Conservation (phyloP, 2,888 invertebrate genomes). For the Cataglyphis livida region DNA sequence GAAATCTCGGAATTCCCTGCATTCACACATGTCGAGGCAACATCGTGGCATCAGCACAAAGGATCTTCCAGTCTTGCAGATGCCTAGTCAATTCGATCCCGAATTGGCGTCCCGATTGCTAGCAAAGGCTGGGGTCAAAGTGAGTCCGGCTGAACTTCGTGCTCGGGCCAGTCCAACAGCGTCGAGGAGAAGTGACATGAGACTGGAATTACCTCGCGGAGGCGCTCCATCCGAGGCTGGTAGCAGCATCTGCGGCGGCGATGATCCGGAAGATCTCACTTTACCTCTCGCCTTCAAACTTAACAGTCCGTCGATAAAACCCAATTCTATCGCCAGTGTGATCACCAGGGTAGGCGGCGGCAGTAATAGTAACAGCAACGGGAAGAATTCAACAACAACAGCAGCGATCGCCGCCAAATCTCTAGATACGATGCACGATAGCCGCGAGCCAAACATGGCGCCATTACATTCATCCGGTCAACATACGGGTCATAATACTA, state of each 20-base stretch:
- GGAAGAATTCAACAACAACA: conserved; percentile 82
- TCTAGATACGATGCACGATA: conserved; percentile 88
- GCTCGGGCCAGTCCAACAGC: conserved; percentile 95
- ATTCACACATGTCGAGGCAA: conserved; percentile 97
- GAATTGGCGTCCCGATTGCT: conserved; percentile 93
- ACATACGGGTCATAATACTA: conserved; percentile 76
- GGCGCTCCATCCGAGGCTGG: conserved; percentile 90
- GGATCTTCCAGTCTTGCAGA: conserved; percentile 95
- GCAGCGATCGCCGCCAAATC: conserved; percentile 90
- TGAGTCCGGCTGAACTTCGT: conserved; percentile 93
- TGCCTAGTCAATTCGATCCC: conserved; percentile 97
- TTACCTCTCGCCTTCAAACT: conserved; percentile 88
- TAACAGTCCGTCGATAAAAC: conserved; percentile 88
- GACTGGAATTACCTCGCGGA: conserved; percentile 91
- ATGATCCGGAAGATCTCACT: conserved; percentile 94
- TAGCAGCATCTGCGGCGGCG: conserved; percentile 92
- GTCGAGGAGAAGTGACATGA: conserved; percentile 91
- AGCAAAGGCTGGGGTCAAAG: conserved; percentile 95
- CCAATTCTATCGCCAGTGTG: conserved; percentile 86
- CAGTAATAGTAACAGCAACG: conserved; percentile 86
- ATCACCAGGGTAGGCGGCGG: conserved; percentile 85
- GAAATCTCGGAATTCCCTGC: conserved; percentile 95
- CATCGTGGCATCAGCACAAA: conserved; percentile 97
- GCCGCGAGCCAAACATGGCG: conserved; percentile 90
- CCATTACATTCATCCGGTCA: conserved; percentile 85